These are phyloP conservation scores for Drosophila demipolita DNA, from an alignment of 2,888 invertebrate species.

Conservation along the genomic window DNA sequence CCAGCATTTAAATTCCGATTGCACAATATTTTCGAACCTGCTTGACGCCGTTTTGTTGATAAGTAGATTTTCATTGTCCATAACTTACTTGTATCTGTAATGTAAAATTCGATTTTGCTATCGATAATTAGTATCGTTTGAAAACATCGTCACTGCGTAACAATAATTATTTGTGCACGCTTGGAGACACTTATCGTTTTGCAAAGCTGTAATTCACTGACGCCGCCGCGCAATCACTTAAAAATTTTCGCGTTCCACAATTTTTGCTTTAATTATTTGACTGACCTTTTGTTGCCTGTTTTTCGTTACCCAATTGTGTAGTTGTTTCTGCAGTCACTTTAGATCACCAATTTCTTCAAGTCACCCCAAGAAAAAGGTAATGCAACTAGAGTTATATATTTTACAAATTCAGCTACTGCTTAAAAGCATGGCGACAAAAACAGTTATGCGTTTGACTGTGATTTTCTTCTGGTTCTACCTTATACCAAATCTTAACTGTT, in stretches of 20 bases:
- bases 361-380: neutral
- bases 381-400: neutral
- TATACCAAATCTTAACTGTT: neutral
- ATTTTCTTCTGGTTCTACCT: neutral
- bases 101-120: too few species aligned
- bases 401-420: neutral
- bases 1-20: too few species aligned
- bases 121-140: too few species aligned
- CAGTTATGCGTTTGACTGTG: neutral
- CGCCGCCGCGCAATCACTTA: slow-evolving; percentile 13
- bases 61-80: too few species aligned
- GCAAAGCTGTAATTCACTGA: slow-evolving; percentile 14
- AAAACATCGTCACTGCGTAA: too few species aligned
- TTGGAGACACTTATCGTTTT: neutral
- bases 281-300: neutral
- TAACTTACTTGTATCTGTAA: too few species aligned
- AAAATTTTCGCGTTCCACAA: neutral
- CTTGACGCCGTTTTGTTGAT: too few species aligned
- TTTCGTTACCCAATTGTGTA: neutral
- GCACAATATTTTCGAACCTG: too few species aligned
- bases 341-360: neutral
- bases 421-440: neutral
- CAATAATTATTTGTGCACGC: too few species aligned
- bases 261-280: neutral
- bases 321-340: neutral